Evolutionary conservation across 2,888 invertebrate genomes (phyloP).

Genomic region (Salticus scenicus): DNA sequence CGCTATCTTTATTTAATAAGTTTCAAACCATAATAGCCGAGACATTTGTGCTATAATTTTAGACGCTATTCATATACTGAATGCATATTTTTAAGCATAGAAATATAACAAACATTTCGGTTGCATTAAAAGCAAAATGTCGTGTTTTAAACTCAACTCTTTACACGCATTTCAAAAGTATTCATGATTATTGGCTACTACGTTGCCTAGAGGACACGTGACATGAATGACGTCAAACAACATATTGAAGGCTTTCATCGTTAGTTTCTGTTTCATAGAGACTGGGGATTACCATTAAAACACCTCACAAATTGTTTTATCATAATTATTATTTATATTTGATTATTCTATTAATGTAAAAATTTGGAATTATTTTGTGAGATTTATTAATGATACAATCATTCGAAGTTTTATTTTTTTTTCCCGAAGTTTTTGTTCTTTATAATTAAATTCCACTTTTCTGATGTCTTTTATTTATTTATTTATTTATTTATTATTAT

Average conservation of each 20-base stretch:
- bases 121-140: not conserved
- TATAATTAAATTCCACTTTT: too few relatives aligned
- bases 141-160: constrained; percentile 5
- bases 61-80: not conserved
- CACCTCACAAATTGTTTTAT: too few relatives aligned
- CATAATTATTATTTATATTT: too few relatives aligned
- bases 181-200: not conserved
- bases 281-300: not conserved
- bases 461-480: too few relatives aligned
- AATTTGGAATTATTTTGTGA: too few relatives aligned
- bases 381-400: too few relatives aligned
- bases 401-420: too few relatives aligned
- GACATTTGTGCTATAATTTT: too few relatives aligned
- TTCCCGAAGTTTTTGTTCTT: too few relatives aligned
- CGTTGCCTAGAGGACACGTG: not conserved
- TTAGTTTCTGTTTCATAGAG: not conserved
- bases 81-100: not conserved
- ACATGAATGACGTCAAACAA: not conserved
- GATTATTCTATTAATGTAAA: too few relatives aligned
- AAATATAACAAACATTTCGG: not conserved
- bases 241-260: not conserved
- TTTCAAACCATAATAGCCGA: not conserved
- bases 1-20: too few relatives aligned
- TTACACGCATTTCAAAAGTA: constrained; percentile 6
- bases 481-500: too few relatives aligned